These are phyloP conservation scores for Monopterus albus DNA, from an alignment of 2,113 vertebrate species.

Conservation along the genomic window DNA sequence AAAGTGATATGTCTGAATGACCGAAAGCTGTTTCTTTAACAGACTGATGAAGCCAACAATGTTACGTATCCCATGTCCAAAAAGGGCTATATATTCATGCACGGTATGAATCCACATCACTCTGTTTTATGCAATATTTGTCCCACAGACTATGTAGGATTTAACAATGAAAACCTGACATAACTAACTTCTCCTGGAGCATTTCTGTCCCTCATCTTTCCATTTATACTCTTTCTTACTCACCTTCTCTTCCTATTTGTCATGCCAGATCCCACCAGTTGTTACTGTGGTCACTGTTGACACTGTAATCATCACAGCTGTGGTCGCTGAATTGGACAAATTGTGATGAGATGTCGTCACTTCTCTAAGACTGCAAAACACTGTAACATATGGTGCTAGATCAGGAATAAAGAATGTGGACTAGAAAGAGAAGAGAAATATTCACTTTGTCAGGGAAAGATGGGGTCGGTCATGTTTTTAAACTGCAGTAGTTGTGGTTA, in stretches of 20 bases:
- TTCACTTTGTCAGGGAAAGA: conserved; percentile 8
- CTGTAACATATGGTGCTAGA: conserved; percentile 67
- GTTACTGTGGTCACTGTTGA: conserved; percentile 64
- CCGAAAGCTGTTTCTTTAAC: too few species aligned
- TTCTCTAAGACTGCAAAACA: conserved; percentile 67
- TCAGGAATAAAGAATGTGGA: conserved; percentile 56
- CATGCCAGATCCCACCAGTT: conserved; percentile 40
- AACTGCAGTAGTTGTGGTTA: neutral
- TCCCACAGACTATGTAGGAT: neutral
- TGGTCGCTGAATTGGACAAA: conserved; percentile 75
- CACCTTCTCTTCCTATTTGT: conserved; percentile 15
- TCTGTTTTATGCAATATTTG: too few species aligned
- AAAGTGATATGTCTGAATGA: too few species aligned
- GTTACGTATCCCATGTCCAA: too few species aligned
- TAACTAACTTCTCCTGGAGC: neutral
- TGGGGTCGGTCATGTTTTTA: conserved; percentile 10
- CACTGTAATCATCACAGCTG: conserved; percentile 70
- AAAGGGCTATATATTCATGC: too few species aligned
- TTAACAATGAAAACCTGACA: neutral
- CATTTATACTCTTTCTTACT: conserved; percentile 12
- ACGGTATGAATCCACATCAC: too few species aligned
- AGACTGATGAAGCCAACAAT: too few species aligned
- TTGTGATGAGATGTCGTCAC: conserved; percentile 69
- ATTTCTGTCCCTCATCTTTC: conserved; percentile 10
- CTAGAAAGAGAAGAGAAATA: conserved; percentile 12